Conservation (phyloP, 92 coral and sea anemone species). For the Phymanthus crucifer region DNA sequence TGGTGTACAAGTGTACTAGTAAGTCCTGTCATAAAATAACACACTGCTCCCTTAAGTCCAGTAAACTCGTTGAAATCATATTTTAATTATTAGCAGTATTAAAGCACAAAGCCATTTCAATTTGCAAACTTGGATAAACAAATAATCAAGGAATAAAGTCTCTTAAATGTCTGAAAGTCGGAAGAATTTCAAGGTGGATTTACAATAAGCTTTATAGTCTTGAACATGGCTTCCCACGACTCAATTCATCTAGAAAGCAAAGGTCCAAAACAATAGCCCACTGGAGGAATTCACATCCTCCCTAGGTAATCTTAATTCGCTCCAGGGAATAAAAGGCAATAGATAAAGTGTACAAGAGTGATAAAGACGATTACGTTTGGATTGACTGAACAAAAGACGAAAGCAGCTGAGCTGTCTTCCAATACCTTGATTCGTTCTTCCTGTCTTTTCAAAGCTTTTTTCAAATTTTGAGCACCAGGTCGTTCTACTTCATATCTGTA, state of each 20-base stretch:
- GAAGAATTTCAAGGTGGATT: neutral
- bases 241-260: neutral
- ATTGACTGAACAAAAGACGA: neutral
- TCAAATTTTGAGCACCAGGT: constrained; percentile 84
- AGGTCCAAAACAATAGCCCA: neutral
- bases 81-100: too few relatives aligned
- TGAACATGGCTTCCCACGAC: neutral
- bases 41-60: too few relatives aligned
- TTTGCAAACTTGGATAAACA: too few relatives aligned
- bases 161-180: too few relatives aligned
- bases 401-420: neutral
- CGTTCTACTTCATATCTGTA: constrained; percentile 89
- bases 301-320: neutral
- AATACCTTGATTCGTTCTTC: constrained; percentile 85
- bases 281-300: neutral
- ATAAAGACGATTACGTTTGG: neutral
- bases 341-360: neutral
- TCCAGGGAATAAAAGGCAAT: neutral
- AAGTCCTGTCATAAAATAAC: too few relatives aligned
- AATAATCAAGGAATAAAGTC: too few relatives aligned
- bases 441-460: constrained; percentile 88
- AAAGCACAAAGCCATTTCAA: too few relatives aligned
- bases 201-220: neutral
- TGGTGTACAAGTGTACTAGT: too few relatives aligned
- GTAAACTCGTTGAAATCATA: too few relatives aligned